Conservation (phyloP, 2,888 invertebrate species). For the Sipha maydis region DNA sequence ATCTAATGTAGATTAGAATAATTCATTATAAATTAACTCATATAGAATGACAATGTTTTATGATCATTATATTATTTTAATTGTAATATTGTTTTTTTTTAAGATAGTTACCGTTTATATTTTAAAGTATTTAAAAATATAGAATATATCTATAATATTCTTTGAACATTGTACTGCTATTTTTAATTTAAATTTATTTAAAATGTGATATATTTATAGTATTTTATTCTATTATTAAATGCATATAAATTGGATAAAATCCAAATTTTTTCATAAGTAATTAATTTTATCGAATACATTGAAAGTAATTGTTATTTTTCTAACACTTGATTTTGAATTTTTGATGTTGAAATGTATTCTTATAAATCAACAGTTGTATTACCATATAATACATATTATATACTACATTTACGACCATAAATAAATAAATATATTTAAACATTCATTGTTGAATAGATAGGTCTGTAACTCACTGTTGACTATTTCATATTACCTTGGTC, state of each 20-base stretch:
- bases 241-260: not conserved
- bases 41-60: no score
- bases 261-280: not conserved
- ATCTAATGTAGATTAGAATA: no score
- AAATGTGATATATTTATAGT: not conserved
- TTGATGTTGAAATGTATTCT: not conserved
- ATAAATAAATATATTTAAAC: not conserved
- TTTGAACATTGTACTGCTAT: not conserved
- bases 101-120: no score
- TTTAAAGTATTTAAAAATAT: no score
- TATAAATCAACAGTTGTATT: not conserved
- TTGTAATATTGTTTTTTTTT: no score
- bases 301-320: not conserved
- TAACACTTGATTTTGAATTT: not conserved
- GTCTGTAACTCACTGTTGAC: slow-evolving; percentile 3
- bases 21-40: no score
- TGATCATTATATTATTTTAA: no score
- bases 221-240: slow-evolving; percentile 13
- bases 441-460: not conserved
- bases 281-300: not conserved
- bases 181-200: slow-evolving; percentile 5
- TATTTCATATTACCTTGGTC: slow-evolving; percentile 42
- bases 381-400: not conserved
- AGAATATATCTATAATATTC: not conserved
- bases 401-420: not conserved